These are phyloP conservation scores for Phoebastria nigripes DNA, from an alignment of 2,797 vertebrate genomes.

Conservation along the genomic window DNA sequence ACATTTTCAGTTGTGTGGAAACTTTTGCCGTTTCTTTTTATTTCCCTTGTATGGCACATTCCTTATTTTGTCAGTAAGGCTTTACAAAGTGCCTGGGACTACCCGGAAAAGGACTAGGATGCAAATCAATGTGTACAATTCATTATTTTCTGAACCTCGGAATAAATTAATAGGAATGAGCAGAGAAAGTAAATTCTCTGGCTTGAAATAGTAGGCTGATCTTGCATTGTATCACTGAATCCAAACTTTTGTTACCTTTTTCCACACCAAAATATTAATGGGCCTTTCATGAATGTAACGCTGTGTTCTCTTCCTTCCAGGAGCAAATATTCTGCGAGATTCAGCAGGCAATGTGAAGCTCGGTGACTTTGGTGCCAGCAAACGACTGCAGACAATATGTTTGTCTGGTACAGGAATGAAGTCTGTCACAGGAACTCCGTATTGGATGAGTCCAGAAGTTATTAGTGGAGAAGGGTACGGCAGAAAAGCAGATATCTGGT, in stretches of 20 bases:
- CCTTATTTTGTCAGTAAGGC: not conserved
- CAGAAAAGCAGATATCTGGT: conserved; percentile 98
- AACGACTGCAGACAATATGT: conserved; percentile 96
- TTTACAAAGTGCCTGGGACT: not conserved
- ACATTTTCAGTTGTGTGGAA: not conserved
- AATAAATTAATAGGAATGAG: not conserved
- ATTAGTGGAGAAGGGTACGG: conserved; percentile 99
- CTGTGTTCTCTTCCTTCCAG: conserved; percentile 64
- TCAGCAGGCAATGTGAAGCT: conserved; percentile 96
- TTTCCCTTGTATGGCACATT: not conserved
- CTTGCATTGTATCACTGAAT: not conserved
- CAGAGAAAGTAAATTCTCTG: not conserved
- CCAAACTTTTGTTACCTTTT: not conserved
- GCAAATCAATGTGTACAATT: not conserved
- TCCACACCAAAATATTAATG: not conserved
- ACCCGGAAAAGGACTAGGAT: not conserved
- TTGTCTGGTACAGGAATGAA: conserved; percentile 96
- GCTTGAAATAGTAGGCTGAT: not conserved
- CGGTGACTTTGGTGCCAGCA: conserved; percentile 96
- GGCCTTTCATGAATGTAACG: not conserved
- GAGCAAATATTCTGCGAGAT: conserved; percentile 95
- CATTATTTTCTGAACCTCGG: not conserved
- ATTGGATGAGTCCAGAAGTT: conserved; percentile 99
- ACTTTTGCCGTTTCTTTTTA: not conserved
- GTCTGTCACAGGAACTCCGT: conserved; percentile 96